These are phyloP conservation scores for Festucalex cinctus DNA, from an alignment of 2,113 vertebrate genomes.

Conservation along the genomic window DNA sequence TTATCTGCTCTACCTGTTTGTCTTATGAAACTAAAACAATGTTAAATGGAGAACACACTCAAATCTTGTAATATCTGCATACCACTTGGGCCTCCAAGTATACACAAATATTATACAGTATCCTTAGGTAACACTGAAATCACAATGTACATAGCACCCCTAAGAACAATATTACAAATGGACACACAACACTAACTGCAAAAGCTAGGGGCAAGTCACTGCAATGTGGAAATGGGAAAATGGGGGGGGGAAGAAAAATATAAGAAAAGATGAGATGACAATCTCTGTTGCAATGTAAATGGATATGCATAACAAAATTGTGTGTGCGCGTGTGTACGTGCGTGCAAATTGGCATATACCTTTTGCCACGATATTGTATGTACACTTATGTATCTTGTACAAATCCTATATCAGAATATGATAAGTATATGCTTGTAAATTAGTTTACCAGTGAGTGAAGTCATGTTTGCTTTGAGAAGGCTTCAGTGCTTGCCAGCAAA, in stretches of 20 bases:
- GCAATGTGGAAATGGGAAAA: conserved; percentile 31
- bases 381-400: conserved; percentile 78
- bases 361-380: conserved; percentile 75
- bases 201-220: conserved; percentile 26
- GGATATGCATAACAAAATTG: conserved; percentile 63
- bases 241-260: conserved; percentile 24
- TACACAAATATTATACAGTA: conserved; percentile 35
- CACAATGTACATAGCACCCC: conserved; percentile 67
- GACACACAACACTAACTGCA: conserved; percentile 19
- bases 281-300: conserved; percentile 74
- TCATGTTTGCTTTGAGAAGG: conserved; percentile 80
- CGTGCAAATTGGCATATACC: conserved; percentile 56
- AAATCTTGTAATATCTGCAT: conserved; percentile 45
- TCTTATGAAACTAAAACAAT: conserved; percentile 49
- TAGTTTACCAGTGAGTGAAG: conserved; percentile 73
- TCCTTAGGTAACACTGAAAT: conserved; percentile 36
- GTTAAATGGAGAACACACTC: conserved; percentile 34
- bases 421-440: conserved; percentile 89
- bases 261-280: conserved; percentile 69
- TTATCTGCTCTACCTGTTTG: conserved; percentile 53
- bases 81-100: conserved; percentile 30
- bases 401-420: conserved; percentile 76
- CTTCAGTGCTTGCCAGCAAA: conserved; percentile 79
- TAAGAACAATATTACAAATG: conserved; percentile 35
- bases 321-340: conserved; percentile 40